Conservation (phyloP, 2,113 vertebrate genomes). For the Elaphurus davidianus region DNA sequence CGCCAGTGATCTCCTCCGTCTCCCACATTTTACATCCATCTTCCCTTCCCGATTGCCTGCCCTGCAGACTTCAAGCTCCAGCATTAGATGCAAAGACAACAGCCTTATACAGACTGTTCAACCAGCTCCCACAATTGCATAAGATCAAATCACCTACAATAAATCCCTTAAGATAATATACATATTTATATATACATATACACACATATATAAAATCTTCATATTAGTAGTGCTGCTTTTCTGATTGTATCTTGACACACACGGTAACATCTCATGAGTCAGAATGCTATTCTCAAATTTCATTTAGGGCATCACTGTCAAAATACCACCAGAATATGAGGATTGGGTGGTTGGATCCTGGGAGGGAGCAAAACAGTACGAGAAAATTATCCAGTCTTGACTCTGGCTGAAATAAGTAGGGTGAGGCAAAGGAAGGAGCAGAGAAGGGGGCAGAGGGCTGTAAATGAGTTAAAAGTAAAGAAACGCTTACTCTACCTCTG, state of each 20-base stretch:
- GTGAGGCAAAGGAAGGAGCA: background rate
- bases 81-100: constrained; percentile 56
- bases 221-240: constrained; percentile 34
- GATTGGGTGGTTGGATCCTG: background rate
- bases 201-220: background rate
- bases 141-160: constrained; percentile 21
- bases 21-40: constrained; percentile 60
- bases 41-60: constrained; percentile 61
- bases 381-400: constrained; percentile 41
- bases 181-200: background rate
- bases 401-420: background rate
- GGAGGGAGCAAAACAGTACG: background rate
- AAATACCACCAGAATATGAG: background rate
- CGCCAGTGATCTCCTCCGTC: constrained; percentile 31
- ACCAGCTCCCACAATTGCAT: constrained; percentile 11
- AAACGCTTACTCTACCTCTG: background rate
- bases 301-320: background rate
- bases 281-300: constrained; percentile 25
- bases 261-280: constrained; percentile 19
- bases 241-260: constrained; percentile 7
- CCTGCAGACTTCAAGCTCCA: constrained; percentile 71
- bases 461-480: background rate
- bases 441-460: background rate
- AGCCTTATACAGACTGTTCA: constrained; percentile 58
- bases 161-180: background rate